Evolutionary conservation across 1,140 invertebrate genomes (phyloP), one percentile per base, ranked within the genome.

Genomic region (Atta texana): DNA sequence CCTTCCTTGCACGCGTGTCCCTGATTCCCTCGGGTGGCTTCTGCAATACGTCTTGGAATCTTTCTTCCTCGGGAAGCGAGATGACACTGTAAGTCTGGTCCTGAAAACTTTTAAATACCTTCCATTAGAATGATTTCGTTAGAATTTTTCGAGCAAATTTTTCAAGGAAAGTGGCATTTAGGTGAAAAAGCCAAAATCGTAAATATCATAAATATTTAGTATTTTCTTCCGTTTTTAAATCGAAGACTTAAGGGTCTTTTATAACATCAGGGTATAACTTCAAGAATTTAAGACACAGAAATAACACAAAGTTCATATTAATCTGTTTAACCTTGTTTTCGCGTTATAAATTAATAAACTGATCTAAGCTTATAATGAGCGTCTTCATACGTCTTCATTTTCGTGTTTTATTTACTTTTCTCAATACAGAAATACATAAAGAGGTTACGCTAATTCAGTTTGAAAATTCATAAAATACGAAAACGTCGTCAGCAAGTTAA

Each of bases 1-100:
- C 63, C 80, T 88, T 68, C 69, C 80, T 88, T 68, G 71, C 85
- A 86, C 69, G 75, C 80, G 63, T 66, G 75, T 88, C 72, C 59
- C 64, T 64, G 59, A 86, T 88, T 88, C 81, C 64, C 82, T 69
- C 24, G 31, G 53, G 24, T 64, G n/a, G 82, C 86, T 90, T 68
- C 86, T 72, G 34, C 75, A n/a, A 68, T 24, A 21, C 31, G 51
- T 71, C 53, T 82, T 10, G 68, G 18, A 51, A 84, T 64, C 69
- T n/a, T 49, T 49, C 24, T 24, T 7, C 55, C 68, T 74, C 3
- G 68, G 7, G 49, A 59, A n/a, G 10, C 28, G 28, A 57, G 49
- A 55, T 28, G 14, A 24, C 28, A 21, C 51, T 34, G 14, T 34
- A n/a, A 74, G n/a, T 6, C 21, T 49, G n/a, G 2, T 16, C 24